phyloP scores from a whole-genome alignment of 2,888 invertebrate species.

The Drosophila flavopinicola region DNA sequence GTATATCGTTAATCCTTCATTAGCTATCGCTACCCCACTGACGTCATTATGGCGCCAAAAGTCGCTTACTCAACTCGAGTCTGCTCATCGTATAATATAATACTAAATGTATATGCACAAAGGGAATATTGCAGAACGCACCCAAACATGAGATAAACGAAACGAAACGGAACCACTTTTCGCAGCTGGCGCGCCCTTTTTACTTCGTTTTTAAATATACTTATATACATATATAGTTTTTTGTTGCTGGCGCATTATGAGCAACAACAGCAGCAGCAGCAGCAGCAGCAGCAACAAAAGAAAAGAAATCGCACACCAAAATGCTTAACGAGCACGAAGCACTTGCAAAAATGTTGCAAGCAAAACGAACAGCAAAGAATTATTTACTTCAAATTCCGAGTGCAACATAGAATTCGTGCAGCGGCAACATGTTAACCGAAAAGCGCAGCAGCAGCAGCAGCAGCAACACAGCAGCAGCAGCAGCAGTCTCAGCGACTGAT shows the following conservation, averaged over 20 bases:
- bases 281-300: slow-evolving; percentile 45
- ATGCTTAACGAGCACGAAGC: slow-evolving; percentile 82
- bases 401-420: slow-evolving; percentile 83
- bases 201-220: slow-evolving; percentile 25
- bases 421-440: slow-evolving; percentile 77
- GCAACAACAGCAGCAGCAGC: slow-evolving; percentile 47
- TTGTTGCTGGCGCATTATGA: slow-evolving; percentile 60
- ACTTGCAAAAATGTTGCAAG: slow-evolving; percentile 71
- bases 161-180: slow-evolving; percentile 81
- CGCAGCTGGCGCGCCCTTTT: slow-evolving; percentile 63
- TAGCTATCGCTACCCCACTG: slow-evolving; percentile 25
- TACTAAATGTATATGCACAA: not conserved
- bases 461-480: slow-evolving; percentile 12
- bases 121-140: slow-evolving; percentile 42
- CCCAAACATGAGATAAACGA: slow-evolving; percentile 77
- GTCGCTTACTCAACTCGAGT: slow-evolving; percentile 18
- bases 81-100: slow-evolving; percentile 27
- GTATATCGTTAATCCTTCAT: slow-evolving; percentile 33
- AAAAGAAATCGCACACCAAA: slow-evolving; percentile 69
- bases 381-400: slow-evolving; percentile 77
- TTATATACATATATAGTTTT: not conserved
- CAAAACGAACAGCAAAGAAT: slow-evolving; percentile 64
- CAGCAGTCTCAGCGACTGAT: slow-evolving; percentile 19
- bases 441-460: slow-evolving; percentile 42
- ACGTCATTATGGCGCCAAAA: slow-evolving; percentile 41